Percentiles rank a stretch among this genome's conserved stretches.
Evolutionary conservation across 2,797 vertebrate species (phyloP).

Genomic region (Silurus aristotelis): DNA sequence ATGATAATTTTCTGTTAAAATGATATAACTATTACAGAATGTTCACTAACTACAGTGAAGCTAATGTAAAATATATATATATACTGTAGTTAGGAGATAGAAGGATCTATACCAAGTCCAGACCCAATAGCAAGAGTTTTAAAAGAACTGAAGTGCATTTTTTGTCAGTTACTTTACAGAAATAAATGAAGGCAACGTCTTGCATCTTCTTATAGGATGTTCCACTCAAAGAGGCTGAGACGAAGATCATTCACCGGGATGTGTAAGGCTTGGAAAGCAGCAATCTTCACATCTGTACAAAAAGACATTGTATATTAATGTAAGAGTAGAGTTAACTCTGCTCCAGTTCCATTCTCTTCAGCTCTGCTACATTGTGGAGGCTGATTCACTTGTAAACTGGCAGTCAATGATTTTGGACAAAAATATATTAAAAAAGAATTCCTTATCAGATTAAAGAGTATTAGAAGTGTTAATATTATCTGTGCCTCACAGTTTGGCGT

Average conservation of each 20-base stretch:
- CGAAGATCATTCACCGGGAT: conserved; percentile 78
- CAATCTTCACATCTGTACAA: conserved; percentile 27
- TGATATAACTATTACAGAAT: not conserved
- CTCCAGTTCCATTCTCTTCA: not conserved
- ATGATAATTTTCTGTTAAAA: not conserved
- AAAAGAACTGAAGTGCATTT: not conserved
- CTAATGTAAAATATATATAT: no score
- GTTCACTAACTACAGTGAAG: not conserved
- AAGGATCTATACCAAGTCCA: not conserved
- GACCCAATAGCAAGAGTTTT: not conserved
- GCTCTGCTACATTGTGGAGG: conserved; percentile 16
- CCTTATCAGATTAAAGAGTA: not conserved
- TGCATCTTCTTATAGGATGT: conserved; percentile 79
- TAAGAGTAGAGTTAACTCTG: conserved; percentile 1
- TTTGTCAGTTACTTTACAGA: not conserved
- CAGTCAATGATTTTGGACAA: not conserved
- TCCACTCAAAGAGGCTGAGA: conserved; percentile 88
- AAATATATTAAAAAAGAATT: not conserved
- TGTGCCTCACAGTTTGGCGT: not conserved
- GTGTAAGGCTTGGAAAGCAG: conserved; percentile 69
- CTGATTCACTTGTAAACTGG: not conserved
- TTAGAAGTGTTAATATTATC: not conserved
- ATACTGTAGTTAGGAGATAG: not conserved
- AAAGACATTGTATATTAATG: conserved; percentile 7
- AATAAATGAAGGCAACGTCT: not conserved